phyloP scores from a whole-genome alignment of 2,888 invertebrate genomes.

The Tipula unca region DNA sequence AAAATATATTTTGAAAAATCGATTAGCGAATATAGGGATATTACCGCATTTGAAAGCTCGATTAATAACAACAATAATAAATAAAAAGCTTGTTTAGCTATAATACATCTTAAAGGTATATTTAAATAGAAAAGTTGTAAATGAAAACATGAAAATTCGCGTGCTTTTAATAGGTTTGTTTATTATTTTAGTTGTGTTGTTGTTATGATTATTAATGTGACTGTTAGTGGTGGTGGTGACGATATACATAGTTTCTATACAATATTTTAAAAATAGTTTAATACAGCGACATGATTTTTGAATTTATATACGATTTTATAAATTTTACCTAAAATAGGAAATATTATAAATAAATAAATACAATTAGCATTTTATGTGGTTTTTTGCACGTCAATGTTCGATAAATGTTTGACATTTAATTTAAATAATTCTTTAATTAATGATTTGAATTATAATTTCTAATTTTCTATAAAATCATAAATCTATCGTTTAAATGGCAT shows the following conservation, averaged over 20 bases:
- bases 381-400: not conserved
- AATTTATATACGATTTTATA: not conserved
- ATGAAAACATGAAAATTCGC: slow-evolving; percentile 2
- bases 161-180: slow-evolving; percentile 8
- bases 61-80: too few relatives aligned
- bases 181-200: not conserved
- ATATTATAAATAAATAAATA: too few relatives aligned
- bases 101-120: not conserved
- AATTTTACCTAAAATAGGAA: not conserved
- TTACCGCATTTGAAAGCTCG: not conserved
- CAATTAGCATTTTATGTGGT: too few relatives aligned
- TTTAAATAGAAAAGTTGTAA: not conserved
- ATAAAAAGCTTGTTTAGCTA: not conserved
- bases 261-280: not conserved
- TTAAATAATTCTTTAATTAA: too few relatives aligned
- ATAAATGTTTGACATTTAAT: too few relatives aligned
- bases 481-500: too few relatives aligned
- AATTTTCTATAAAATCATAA: too few relatives aligned
- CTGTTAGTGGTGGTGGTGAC: not conserved
- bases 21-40: not conserved
- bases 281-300: not conserved
- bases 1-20: not conserved
- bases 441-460: too few relatives aligned
- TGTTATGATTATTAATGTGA: not conserved
- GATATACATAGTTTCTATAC: not conserved